Conservation (phyloP, 1,140 invertebrate genomes). For the Meloidogyne exigua region DNA sequence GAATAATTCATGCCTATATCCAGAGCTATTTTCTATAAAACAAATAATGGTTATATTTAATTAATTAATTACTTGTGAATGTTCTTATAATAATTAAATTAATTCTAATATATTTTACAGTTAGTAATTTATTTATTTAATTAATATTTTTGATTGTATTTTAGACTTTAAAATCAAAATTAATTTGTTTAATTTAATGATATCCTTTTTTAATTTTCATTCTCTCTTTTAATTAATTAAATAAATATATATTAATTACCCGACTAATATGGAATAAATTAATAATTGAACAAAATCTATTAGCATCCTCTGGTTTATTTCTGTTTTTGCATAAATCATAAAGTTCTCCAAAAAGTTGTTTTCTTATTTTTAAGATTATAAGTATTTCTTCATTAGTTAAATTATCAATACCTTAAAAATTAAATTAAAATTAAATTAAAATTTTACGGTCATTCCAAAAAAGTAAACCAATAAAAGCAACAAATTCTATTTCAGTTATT, state of each 20-base stretch:
- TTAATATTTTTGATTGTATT: too few species aligned
- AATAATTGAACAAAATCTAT: constrained; percentile 37
- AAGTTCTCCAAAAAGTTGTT: constrained; percentile 29
- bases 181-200: too few species aligned
- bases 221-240: too few species aligned
- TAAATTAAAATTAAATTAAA: constrained; percentile 21
- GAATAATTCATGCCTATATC: constrained; percentile 30
- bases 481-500: constrained; percentile 30
- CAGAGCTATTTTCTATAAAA: constrained; percentile 25
- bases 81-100: too few species aligned
- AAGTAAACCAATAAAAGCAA: constrained; percentile 28
- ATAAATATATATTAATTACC: constrained; percentile 13
- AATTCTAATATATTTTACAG: too few species aligned
- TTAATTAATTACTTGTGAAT: too few species aligned
- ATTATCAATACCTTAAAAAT: constrained; percentile 14
- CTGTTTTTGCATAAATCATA: constrained; percentile 32
- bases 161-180: too few species aligned
- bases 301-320: not conserved
- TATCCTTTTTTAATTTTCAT: too few species aligned
- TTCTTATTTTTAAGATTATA: constrained; percentile 31
- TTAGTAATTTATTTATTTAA: too few species aligned
- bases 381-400: constrained; percentile 19
- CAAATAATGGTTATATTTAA: too few species aligned
- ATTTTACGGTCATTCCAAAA: constrained; percentile 43
- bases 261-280: constrained; percentile 30